Conservation (phyloP, 1,140 invertebrate species). For the Fopius arisanus region DNA sequence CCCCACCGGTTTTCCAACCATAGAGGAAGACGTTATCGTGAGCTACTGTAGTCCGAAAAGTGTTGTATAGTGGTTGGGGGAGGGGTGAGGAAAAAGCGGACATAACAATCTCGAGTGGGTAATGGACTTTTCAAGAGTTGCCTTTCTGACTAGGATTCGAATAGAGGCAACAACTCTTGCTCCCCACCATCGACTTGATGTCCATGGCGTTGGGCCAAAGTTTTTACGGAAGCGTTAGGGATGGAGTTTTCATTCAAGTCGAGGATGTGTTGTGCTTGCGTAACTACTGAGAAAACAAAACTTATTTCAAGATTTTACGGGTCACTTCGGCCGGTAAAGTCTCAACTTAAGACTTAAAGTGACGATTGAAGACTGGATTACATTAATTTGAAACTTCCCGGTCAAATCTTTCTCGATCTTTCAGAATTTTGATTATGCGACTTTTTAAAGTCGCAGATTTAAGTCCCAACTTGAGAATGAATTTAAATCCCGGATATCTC, state of each 20-base stretch:
- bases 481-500: too few relatives aligned
- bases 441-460: too few relatives aligned
- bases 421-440: too few relatives aligned
- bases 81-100: neutral
- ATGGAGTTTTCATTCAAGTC: neutral
- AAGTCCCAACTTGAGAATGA: too few relatives aligned
- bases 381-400: too few relatives aligned
- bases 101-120: constrained; percentile 24
- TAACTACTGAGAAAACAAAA: neutral
- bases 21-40: constrained; percentile 15
- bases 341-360: too few relatives aligned
- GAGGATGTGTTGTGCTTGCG: neutral
- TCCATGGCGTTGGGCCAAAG: constrained; percentile 19
- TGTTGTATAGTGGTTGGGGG: neutral
- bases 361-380: too few relatives aligned
- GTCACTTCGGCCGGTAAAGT: too few relatives aligned
- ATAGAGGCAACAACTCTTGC: constrained; percentile 10
- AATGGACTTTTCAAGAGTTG: constrained; percentile 24
- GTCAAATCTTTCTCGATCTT: too few relatives aligned
- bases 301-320: too few relatives aligned
- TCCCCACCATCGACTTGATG: neutral
- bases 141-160: neutral
- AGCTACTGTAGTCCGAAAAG: neutral
- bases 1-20: neutral
- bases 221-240: neutral